Evolutionary conservation across 2,113 vertebrate genomes (phyloP).

Genomic region (Scomber colias): DNA sequence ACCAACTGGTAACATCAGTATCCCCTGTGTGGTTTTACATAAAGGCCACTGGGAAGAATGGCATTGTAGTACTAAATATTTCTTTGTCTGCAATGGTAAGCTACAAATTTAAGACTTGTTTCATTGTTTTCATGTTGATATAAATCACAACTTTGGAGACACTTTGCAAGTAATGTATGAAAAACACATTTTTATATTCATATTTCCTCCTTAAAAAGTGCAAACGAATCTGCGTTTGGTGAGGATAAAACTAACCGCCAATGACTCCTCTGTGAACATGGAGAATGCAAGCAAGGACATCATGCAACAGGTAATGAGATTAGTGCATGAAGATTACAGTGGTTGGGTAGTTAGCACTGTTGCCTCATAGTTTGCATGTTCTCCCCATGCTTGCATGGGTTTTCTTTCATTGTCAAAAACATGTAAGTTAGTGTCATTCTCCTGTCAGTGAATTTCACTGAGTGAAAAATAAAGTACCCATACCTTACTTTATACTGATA

Average conservation of each 20-base stretch:
- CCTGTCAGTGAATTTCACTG: no score
- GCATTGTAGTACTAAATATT: rapidly evolving
- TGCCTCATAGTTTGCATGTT: neutral
- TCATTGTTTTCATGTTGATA: no score
- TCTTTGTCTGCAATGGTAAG: constrained; percentile 14
- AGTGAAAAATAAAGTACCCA: no score
- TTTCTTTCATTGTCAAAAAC: no score
- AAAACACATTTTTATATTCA: neutral
- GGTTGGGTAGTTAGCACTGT: no score
- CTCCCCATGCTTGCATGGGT: no score
- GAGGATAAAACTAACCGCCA: neutral
- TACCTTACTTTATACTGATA: no score
- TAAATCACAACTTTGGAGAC: no score
- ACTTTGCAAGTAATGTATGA: no score
- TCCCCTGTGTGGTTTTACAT: neutral
- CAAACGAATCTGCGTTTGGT: neutral
- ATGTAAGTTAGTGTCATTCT: no score
- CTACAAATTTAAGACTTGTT: neutral
- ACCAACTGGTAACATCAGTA: neutral
- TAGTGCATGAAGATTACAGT: no score
- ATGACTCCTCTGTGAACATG: neutral
- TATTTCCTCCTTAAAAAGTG: neutral
- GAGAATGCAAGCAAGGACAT: neutral
- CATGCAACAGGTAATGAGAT: neutral
- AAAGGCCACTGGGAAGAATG: rapidly evolving